phyloP scores from a whole-genome alignment of 2,797 vertebrate species.

The Bradypus variegatus region DNA sequence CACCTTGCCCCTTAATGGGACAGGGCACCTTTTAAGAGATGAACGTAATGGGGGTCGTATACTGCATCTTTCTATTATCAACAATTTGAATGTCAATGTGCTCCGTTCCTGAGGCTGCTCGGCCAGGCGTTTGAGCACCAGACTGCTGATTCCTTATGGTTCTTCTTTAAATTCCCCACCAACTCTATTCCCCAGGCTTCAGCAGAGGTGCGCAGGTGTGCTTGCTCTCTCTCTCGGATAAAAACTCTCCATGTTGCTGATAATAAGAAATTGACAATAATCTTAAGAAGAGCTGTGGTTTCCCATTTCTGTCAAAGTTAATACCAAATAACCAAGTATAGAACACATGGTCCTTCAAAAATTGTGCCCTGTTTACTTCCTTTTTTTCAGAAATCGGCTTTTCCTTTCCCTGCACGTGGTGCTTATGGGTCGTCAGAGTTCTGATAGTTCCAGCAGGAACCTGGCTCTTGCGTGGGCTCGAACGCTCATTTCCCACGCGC shows the following conservation, averaged over 20 bases:
- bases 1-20: neutral
- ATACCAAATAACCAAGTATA: neutral
- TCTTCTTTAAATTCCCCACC: neutral
- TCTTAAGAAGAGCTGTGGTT: neutral
- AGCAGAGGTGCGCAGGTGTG: too few species aligned
- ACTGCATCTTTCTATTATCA: neutral
- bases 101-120: neutral
- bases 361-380: neutral
- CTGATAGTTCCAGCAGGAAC: accelerated
- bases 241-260: neutral
- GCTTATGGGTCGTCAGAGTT: neutral
- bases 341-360: neutral
- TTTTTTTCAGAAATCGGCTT: neutral
- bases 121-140: neutral
- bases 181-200: neutral
- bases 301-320: neutral
- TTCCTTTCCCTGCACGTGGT: accelerated
- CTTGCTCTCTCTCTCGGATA: neutral
- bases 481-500: neutral
- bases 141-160: neutral
- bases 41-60: neutral
- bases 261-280: neutral
- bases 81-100: neutral
- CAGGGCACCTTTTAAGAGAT: neutral
- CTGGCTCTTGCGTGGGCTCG: neutral